These are phyloP conservation scores for Tetraodon nigroviridis DNA, from an alignment of 2,113 vertebrate genomes.

Conservation along the genomic window DNA sequence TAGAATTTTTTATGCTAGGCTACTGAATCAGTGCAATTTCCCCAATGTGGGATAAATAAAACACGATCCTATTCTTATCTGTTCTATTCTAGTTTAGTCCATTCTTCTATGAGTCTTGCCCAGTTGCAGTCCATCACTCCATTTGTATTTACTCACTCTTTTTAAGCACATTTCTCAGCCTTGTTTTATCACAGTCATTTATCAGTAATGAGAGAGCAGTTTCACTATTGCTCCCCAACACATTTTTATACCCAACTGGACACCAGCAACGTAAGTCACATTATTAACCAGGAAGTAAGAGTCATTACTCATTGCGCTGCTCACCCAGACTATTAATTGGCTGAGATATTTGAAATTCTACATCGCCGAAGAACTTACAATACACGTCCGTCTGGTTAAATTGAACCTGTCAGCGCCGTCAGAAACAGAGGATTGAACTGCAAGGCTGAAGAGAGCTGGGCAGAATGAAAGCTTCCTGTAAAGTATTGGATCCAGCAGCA, in stretches of 20 bases:
- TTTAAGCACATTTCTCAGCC: too few relatives aligned
- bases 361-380: conserved; percentile 15
- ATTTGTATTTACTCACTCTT: too few relatives aligned
- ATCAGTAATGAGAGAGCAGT: too few relatives aligned
- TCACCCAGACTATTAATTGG: conserved; percentile 22
- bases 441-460: conserved; percentile 7
- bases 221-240: too few relatives aligned
- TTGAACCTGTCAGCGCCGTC: conserved; percentile 27
- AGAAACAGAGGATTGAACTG: conserved; percentile 11
- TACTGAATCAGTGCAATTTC: too few relatives aligned
- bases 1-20: too few relatives aligned
- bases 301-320: conserved; percentile 20
- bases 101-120: too few relatives aligned
- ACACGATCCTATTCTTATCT: too few relatives aligned
- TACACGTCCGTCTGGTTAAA: conserved; percentile 28
- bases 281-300: conserved; percentile 13
- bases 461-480: conserved; percentile 12
- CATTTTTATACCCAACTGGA: neutral
- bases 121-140: too few relatives aligned
- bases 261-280: conserved; percentile 9
- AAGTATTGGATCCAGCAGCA: neutral
- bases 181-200: too few relatives aligned
- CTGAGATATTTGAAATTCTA: conserved; percentile 19
- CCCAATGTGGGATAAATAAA: too few relatives aligned
- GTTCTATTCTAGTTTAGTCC: too few relatives aligned